These are phyloP conservation scores for Andrena fulva DNA, from an alignment of 2,888 invertebrate species.

Conservation along the genomic window DNA sequence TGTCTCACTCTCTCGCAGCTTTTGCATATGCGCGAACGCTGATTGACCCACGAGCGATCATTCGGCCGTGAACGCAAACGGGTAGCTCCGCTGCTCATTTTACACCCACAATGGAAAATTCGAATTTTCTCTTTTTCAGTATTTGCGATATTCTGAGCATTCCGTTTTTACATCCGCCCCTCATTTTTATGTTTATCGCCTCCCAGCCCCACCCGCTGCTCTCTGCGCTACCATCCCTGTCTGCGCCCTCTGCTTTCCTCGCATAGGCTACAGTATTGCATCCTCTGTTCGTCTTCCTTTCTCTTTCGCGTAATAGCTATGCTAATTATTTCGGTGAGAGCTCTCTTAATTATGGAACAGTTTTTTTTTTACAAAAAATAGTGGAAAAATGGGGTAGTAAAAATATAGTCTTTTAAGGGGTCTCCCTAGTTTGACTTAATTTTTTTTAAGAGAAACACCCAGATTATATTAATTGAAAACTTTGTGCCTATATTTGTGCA, in stretches of 20 bases:
- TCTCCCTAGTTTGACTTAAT: no score
- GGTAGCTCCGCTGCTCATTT: slow-evolving; percentile 67
- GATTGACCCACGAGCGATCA: slow-evolving; percentile 73
- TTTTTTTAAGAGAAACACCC: no score
- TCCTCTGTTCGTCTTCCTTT: no score
- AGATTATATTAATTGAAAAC: no score
- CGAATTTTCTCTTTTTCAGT: slow-evolving; percentile 60
- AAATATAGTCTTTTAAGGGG: no score
- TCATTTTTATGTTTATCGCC: slow-evolving; percentile 21
- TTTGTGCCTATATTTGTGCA: no score
- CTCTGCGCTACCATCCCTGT: neutral
- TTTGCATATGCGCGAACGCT: slow-evolving; percentile 59
- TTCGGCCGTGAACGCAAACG: slow-evolving; percentile 66
- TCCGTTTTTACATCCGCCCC: slow-evolving; percentile 10
- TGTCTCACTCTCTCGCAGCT: slow-evolving; percentile 37
- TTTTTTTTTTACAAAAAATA: no score
- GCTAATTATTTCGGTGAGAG: no score
- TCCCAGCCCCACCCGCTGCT: neutral
- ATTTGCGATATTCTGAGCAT: slow-evolving; percentile 55
- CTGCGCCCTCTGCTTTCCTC: slow-evolving; percentile 1
- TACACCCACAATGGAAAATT: slow-evolving; percentile 65
- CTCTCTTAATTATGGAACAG: no score
- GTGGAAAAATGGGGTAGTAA: no score
- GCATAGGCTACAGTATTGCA: no score
- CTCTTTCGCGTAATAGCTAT: no score